Percentiles rank a stretch among this genome's conserved stretches.
Conservation (phyloP, 1,140 invertebrate species). For the Bombus consobrinus region DNA sequence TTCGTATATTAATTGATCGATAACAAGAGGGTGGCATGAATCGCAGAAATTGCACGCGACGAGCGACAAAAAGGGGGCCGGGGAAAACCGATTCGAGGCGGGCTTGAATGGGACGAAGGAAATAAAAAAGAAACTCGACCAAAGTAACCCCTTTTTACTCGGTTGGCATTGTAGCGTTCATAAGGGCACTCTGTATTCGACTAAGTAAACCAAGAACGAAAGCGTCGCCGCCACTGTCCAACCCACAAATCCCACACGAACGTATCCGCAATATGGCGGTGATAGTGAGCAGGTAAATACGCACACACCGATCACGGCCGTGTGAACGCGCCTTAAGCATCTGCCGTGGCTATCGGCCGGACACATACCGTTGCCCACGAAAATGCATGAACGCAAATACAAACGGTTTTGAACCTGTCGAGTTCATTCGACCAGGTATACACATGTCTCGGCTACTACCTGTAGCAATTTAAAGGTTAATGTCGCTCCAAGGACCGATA, state of each 20-base stretch:
- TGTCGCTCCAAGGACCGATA: constrained; percentile 36
- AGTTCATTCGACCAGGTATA: neutral
- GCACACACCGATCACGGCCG: constrained; percentile 4
- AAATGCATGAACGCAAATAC: constrained; percentile 2
- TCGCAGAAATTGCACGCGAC: neutral
- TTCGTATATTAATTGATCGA: constrained; percentile 9
- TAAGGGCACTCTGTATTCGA: constrained; percentile 32
- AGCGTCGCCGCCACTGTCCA: constrained; percentile 53
- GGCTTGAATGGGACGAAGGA: no score
- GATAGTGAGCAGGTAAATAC: constrained; percentile 51
- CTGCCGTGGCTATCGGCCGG: constrained; percentile 45
- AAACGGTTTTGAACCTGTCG: constrained; percentile 23
- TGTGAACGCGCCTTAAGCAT: constrained; percentile 61
- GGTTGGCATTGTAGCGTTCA: constrained; percentile 29
- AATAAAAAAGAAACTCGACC: constrained; percentile 25
- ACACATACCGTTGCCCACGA: constrained; percentile 13
- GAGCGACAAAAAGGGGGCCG: neutral
- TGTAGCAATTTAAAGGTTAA: constrained; percentile 69
- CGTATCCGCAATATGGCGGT: neutral
- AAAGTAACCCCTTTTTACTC: constrained; percentile 31
- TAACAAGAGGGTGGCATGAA: neutral
- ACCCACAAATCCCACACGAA: constrained; percentile 45
- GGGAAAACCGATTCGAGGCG: constrained; percentile 15
- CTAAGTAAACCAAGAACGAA: constrained; percentile 54
- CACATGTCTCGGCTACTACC: constrained; percentile 44